phyloP scores from a whole-genome alignment of 2,113 vertebrate species.

The Dolichotis patagonum region DNA sequence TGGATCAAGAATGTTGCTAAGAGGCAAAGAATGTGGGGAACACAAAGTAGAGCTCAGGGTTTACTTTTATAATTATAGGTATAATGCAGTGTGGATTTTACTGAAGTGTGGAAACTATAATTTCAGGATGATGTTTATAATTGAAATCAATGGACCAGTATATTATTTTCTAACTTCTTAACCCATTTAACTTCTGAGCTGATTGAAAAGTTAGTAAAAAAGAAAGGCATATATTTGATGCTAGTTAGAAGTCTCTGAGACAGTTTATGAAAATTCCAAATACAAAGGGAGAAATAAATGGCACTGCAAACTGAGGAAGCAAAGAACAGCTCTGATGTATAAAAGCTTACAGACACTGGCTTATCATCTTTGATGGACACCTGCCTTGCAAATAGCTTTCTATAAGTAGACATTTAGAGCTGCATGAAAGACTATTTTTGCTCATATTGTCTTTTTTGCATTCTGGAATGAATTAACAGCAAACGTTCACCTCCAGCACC shows the following conservation, averaged over 20 bases:
- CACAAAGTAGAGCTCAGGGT: background rate
- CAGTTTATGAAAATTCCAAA: slow-evolving; percentile 1
- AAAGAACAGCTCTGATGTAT: background rate
- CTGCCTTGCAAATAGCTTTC: slow-evolving; percentile 1
- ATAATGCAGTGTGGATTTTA: slow-evolving; percentile 18
- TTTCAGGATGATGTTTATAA: slow-evolving; percentile 58
- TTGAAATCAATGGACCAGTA: slow-evolving; percentile 43
- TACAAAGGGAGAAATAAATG: slow-evolving; percentile 13
- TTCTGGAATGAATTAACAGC: background rate
- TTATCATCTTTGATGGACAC: background rate
- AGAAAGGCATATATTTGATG: background rate
- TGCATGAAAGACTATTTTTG: background rate
- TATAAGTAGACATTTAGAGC: background rate
- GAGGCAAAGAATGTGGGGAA: fast-evolving
- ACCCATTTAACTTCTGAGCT: slow-evolving; percentile 39
- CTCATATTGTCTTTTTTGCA: background rate
- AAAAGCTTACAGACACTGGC: background rate
- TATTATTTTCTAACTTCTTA: slow-evolving; percentile 60
- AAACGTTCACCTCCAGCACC: background rate
- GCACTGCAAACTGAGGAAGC: background rate
- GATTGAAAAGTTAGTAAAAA: slow-evolving; percentile 38
- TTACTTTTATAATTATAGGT: slow-evolving; percentile 42
- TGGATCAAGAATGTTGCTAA: background rate
- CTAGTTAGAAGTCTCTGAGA: background rate
- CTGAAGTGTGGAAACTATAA: slow-evolving; percentile 45